These are phyloP conservation scores for Chamaea fasciata DNA, from an alignment of 2,113 vertebrate species.

Conservation along the genomic window DNA sequence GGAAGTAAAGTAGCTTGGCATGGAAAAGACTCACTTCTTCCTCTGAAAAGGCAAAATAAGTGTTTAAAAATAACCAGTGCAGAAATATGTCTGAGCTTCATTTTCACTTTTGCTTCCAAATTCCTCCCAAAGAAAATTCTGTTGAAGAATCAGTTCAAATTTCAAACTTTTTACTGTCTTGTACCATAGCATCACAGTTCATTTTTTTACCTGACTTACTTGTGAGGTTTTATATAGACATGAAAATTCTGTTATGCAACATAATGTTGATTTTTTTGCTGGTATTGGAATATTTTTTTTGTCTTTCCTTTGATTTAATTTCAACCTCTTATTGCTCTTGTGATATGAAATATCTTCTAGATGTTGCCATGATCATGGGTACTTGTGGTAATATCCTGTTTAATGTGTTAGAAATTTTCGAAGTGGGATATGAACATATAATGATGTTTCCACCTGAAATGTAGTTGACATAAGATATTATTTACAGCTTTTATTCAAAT, in stretches of 20 bases:
- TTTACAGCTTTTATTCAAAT: background rate
- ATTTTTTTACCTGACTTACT: background rate
- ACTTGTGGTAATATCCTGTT: background rate
- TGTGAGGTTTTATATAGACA: background rate
- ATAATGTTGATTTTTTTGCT: background rate
- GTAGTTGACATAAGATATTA: background rate
- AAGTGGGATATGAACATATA: background rate
- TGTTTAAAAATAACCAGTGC: background rate
- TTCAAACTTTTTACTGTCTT: background rate
- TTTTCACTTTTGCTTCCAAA: conserved; percentile 33
- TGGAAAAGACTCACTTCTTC: background rate
- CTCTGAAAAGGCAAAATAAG: background rate
- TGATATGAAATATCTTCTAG: background rate
- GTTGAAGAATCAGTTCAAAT: background rate
- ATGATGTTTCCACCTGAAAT: background rate
- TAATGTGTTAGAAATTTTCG: background rate
- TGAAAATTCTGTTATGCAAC: background rate
- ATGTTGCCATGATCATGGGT: background rate
- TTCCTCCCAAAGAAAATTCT: background rate
- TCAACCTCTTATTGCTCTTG: background rate
- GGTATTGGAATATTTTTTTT: background rate
- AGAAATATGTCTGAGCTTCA: background rate
- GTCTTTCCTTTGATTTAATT: background rate
- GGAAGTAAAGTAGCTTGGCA: background rate
- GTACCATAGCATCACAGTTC: background rate